Evolutionary conservation across 2,797 vertebrate species (phyloP).

Genomic region (Phalloptychus januarius): DNA sequence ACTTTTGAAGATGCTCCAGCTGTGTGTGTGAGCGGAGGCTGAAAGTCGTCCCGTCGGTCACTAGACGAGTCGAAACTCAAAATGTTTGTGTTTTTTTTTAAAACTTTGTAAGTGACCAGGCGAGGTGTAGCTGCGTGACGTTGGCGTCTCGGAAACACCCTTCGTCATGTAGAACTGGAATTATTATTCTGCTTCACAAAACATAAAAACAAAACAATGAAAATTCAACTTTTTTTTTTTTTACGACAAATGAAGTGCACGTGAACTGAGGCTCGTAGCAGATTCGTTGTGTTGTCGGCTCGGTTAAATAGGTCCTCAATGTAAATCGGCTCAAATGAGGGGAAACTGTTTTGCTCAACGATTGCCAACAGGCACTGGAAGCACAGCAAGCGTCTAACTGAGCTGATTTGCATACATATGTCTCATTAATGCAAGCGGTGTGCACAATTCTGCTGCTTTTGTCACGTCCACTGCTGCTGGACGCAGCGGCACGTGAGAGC

Average conservation of each 20-base stretch:
- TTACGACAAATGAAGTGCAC: not conserved
- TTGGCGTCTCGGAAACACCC: not conserved
- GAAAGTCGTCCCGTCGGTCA: not conserved
- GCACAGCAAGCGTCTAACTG: not conserved
- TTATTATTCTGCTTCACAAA: not conserved
- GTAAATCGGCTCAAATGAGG: not conserved
- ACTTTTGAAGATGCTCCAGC: slow-evolving; percentile 7
- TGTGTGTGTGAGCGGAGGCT: not conserved
- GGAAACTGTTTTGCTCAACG: not conserved
- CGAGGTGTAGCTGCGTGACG: not conserved
- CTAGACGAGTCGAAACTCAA: not conserved
- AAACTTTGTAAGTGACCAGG: not conserved
- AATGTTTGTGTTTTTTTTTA: not conserved
- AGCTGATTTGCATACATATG: slow-evolving; percentile 3
- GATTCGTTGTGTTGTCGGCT: not conserved
- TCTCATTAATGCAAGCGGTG: not conserved
- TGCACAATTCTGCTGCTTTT: not conserved
- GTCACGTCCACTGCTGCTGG: not conserved
- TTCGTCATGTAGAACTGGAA: not conserved
- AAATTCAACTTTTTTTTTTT: not conserved
- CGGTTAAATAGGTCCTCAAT: not conserved
- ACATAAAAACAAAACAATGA: not conserved
- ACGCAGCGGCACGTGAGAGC: not conserved
- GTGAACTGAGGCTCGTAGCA: not conserved
- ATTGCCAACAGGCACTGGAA: not conserved